phyloP scores from a whole-genome alignment of 2,113 vertebrate species.

The Clupea harengus region DNA sequence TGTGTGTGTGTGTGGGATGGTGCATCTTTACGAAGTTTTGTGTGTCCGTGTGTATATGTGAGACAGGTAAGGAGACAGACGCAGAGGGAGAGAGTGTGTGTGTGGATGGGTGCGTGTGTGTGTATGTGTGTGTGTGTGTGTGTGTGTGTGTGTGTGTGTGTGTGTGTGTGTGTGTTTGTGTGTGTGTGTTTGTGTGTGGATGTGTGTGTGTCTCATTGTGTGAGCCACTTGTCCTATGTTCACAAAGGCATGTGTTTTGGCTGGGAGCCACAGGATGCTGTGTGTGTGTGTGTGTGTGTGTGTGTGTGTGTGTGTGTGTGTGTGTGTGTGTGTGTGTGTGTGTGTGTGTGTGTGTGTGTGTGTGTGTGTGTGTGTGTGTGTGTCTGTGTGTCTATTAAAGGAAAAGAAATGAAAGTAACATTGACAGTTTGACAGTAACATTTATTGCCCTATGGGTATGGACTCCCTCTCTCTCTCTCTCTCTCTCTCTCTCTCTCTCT shows the following conservation, averaged over 20 bases:
- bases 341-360: too few species aligned
- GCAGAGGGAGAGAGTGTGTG: neutral
- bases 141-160: neutral
- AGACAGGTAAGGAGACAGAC: neutral
- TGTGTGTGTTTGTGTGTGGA: neutral
- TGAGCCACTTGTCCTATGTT: slow-evolving; percentile 8
- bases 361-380: neutral
- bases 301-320: neutral
- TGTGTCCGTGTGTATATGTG: neutral
- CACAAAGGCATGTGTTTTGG: slow-evolving; percentile 8
- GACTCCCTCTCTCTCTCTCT: slow-evolving; percentile 31
- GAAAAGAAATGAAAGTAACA: neutral
- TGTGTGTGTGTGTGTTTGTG: neutral
- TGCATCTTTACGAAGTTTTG: neutral
- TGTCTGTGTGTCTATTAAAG: neutral
- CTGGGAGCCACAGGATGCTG: neutral
- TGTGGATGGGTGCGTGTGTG: neutral
- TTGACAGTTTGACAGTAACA: neutral
- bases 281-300: neutral
- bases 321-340: neutral
- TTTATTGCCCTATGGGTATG: neutral
- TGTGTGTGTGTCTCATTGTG: neutral
- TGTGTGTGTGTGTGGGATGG: neutral
- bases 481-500: slow-evolving; percentile 36
- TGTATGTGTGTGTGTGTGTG: neutral